Evolutionary conservation across 2,888 invertebrate species (phyloP).

Genomic region (Saturnia pavonia): DNA sequence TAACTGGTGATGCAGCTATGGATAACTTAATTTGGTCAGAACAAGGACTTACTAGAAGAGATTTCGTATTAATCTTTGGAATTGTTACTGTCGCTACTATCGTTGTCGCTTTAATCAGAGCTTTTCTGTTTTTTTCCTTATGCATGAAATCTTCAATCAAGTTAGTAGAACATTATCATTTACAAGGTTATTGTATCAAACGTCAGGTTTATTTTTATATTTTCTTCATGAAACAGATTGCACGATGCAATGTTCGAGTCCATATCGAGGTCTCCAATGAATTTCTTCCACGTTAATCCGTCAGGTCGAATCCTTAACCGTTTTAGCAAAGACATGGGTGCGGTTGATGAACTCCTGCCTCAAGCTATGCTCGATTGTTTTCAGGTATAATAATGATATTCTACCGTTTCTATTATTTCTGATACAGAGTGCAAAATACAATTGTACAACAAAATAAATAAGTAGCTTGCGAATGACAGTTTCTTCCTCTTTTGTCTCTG

Average conservation of each 20-base stretch:
- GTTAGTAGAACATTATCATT: constrained; percentile 42
- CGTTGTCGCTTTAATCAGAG: constrained; percentile 82
- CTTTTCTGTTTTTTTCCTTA: constrained; percentile 84
- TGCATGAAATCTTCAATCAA: constrained; percentile 85
- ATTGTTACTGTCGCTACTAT: constrained; percentile 80
- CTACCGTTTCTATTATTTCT: not conserved
- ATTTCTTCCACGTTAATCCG: constrained; percentile 92
- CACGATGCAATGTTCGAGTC: constrained; percentile 86
- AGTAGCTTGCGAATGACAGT: too few species aligned
- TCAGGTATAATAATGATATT: constrained; percentile 61
- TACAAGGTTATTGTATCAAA: not conserved
- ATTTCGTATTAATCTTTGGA: constrained; percentile 78
- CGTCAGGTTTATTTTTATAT: not conserved
- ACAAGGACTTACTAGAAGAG: constrained; percentile 54
- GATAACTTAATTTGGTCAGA: constrained; percentile 65
- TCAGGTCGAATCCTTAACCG: constrained; percentile 89
- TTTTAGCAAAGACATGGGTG: constrained; percentile 93
- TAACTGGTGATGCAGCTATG: constrained; percentile 67
- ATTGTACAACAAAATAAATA: too few species aligned
- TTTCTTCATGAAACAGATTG: constrained; percentile 55
- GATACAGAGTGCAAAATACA: too few species aligned
- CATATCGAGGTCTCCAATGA: constrained; percentile 76
- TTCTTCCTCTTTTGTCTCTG: too few species aligned
- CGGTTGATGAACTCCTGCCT: constrained; percentile 89
- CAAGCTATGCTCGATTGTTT: constrained; percentile 87